Evolutionary conservation across 2,888 invertebrate genomes (phyloP).

Genomic region (Gortyna flavago): DNA sequence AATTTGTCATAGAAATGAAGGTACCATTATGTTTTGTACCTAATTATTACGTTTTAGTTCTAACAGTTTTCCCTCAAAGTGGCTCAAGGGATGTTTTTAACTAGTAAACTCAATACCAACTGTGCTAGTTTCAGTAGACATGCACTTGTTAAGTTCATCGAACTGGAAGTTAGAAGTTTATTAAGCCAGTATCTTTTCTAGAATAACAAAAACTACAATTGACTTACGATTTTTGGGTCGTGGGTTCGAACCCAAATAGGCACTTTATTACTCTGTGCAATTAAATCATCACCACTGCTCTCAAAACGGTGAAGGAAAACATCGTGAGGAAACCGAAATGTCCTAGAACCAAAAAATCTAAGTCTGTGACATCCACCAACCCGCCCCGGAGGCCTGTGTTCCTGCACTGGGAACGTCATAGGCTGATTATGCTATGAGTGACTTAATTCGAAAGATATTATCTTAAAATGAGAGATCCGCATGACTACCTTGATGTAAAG

Average conservation of each 20-base stretch:
- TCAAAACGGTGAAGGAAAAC: no score
- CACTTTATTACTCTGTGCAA: no score
- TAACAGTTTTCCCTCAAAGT: neutral
- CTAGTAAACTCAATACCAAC: neutral
- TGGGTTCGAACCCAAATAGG: no score
- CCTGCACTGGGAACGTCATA: neutral
- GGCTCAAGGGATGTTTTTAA: slow-evolving; percentile 1
- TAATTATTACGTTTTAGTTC: neutral
- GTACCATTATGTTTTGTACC: neutral
- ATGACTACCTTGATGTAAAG: no score
- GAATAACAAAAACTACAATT: neutral
- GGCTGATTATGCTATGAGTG: neutral
- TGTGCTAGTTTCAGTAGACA: neutral
- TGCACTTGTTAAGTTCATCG: neutral
- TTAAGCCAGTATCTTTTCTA: neutral
- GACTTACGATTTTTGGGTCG: no score
- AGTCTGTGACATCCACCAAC: no score
- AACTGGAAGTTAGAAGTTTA: neutral
- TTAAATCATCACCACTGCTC: no score
- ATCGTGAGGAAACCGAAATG: no score
- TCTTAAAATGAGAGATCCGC: neutral
- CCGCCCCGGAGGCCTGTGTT: neutral
- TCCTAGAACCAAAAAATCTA: no score
- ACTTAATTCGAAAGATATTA: neutral
- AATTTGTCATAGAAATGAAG: slow-evolving; percentile 3